A percentile compares a stretch with the other conserved stretches of the same genome.
Evolutionary conservation across 2,797 vertebrate species (phyloP).

Genomic region (Phyllotis vaccarum): DNA sequence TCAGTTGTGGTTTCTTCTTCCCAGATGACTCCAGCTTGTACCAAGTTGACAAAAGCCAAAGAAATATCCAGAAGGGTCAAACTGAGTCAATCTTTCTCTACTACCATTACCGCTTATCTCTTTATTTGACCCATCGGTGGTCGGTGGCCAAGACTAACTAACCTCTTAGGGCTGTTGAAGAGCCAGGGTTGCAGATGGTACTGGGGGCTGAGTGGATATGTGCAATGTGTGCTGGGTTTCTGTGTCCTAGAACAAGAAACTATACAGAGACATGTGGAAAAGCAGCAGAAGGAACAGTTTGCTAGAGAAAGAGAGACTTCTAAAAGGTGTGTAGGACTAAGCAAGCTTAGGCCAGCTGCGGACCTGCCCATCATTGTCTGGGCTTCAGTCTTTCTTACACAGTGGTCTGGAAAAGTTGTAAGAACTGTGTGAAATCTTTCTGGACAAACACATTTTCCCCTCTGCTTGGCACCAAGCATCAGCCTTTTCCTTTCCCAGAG

Average conservation of each 20-base stretch:
- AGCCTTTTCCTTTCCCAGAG: slow-evolving; percentile 14
- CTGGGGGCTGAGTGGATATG: background rate
- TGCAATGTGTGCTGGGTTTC: background rate
- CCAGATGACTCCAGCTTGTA: too few species aligned
- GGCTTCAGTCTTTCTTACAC: background rate
- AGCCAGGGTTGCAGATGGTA: background rate
- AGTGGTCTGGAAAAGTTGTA: background rate
- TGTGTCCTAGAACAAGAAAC: background rate
- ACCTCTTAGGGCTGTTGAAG: background rate
- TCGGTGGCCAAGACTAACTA: background rate
- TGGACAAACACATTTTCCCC: background rate
- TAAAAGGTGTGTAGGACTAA: background rate
- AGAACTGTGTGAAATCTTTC: background rate
- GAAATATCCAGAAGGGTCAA: background rate
- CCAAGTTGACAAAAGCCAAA: background rate
- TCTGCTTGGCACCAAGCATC: background rate
- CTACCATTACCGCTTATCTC: background rate
- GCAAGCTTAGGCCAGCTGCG: background rate
- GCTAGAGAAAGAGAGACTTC: background rate
- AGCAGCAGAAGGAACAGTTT: background rate
- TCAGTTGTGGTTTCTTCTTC: background rate
- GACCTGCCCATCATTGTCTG: background rate
- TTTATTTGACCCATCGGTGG: background rate
- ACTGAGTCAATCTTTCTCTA: background rate
- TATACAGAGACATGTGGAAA: background rate